These are phyloP conservation scores for Oeneis ivallda DNA, from an alignment of 2,888 invertebrate genomes.

Conservation along the genomic window DNA sequence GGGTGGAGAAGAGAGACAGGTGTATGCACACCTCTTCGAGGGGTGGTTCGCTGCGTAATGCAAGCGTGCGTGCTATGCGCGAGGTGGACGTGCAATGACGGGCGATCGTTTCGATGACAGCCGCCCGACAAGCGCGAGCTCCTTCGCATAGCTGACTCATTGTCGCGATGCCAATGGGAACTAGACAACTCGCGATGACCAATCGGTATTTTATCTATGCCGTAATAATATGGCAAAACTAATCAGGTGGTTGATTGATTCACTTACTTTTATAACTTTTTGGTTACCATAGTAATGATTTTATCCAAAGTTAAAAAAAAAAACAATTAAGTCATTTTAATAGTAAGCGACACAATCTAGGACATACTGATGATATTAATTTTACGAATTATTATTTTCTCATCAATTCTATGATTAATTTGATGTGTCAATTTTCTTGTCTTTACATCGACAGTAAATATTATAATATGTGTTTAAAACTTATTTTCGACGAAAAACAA, in stretches of 20 bases:
- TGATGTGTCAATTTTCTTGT: background rate
- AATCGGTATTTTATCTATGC: slow-evolving; percentile 33
- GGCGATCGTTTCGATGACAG: slow-evolving; percentile 78
- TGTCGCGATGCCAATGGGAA: slow-evolving; percentile 61
- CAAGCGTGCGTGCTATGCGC: slow-evolving; percentile 81
- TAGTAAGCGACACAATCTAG: no score
- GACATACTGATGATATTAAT: background rate
- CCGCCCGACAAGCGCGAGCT: slow-evolving; percentile 67
- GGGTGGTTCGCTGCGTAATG: slow-evolving; percentile 81
- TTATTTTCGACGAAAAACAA: background rate
- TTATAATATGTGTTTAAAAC: background rate
- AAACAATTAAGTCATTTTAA: no score
- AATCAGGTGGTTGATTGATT: background rate
- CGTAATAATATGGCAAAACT: background rate
- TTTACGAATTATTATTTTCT: background rate
- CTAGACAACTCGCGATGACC: slow-evolving; percentile 48
- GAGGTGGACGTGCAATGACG: slow-evolving; percentile 80
- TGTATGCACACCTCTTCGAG: slow-evolving; percentile 64
- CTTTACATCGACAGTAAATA: no score
- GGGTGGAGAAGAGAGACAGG: slow-evolving; percentile 61
- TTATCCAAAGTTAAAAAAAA: no score
- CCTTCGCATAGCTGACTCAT: slow-evolving; percentile 72
- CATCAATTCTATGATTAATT: background rate
- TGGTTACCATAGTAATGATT: no score
- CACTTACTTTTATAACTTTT: background rate